Conservation (phyloP, 2,113 vertebrate species). For the Girardinichthys multiradiatus region DNA sequence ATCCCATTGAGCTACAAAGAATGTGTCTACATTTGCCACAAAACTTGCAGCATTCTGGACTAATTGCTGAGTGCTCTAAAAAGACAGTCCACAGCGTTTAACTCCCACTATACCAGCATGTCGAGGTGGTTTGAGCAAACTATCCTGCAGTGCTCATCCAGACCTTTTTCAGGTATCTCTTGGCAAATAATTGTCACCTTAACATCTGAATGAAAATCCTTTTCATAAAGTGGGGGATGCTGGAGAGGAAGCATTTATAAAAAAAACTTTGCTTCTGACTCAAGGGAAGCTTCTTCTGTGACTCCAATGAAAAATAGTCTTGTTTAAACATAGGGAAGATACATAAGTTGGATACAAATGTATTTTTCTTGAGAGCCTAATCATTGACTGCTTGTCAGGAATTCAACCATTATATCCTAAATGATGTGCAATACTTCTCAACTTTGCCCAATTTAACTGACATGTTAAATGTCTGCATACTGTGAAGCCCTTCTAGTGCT, state of each 20-base stretch:
- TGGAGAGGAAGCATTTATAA: background rate
- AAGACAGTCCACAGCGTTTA: background rate
- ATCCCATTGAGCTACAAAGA: background rate
- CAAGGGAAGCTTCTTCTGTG: background rate
- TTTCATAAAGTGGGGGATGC: background rate
- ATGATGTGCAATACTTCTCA: too few species aligned
- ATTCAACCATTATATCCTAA: too few species aligned
- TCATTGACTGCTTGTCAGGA: background rate
- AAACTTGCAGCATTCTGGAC: background rate
- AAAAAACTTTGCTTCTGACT: background rate
- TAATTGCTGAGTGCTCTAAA: background rate
- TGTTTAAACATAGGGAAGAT: background rate
- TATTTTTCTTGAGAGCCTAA: background rate
- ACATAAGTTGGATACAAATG: background rate
- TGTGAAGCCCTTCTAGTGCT: too few species aligned
- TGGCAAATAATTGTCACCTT: background rate
- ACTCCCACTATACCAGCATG: background rate
- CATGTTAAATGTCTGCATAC: too few species aligned
- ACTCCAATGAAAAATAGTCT: background rate
- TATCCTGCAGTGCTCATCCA: background rate
- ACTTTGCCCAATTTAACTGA: too few species aligned
- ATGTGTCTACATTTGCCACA: background rate
- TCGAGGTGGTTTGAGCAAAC: background rate
- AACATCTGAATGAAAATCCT: background rate
- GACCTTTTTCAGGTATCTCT: background rate